These are phyloP conservation scores for Itoplectis maculator DNA, from an alignment of 2,888 invertebrate species.

Conservation along the genomic window DNA sequence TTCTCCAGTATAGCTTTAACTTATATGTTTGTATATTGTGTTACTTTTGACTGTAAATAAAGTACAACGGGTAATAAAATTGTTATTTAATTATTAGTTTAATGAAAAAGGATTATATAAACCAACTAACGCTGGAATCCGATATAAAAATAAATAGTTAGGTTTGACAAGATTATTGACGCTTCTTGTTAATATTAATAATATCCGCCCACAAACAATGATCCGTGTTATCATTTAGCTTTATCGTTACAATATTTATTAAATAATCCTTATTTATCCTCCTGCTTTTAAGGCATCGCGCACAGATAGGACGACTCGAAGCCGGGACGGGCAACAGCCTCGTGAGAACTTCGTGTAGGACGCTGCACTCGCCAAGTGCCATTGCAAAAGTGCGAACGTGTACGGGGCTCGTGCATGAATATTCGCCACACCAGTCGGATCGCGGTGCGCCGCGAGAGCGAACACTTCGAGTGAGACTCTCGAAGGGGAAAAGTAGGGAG, in stretches of 20 bases:
- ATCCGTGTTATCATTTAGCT: no score
- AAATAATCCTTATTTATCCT: no score
- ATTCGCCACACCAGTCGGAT: constrained; percentile 72
- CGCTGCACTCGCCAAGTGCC: constrained; percentile 3
- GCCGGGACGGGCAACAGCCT: not conserved
- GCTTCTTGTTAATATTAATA: no score
- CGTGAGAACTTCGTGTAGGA: not conserved
- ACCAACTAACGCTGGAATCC: no score
- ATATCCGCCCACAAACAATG: no score
- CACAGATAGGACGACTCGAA: no score
- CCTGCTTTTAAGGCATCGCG: no score
- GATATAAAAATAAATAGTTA: no score
- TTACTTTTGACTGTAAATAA: constrained; percentile 27
- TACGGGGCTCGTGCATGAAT: constrained; percentile 60
- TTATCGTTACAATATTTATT: no score
- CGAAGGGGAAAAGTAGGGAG: no score
- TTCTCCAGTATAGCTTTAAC: constrained; percentile 33
- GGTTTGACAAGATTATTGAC: no score
- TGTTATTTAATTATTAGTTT: not conserved
- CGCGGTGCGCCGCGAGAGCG: constrained; percentile 59
- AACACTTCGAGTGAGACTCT: constrained; percentile 50
- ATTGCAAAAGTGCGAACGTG: not conserved
- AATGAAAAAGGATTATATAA: no score
- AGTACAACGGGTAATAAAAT: constrained; percentile 22
- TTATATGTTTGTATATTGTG: constrained; percentile 40